Conservation (phyloP, 2,888 invertebrate genomes). For the Ypsolopha sequella region DNA sequence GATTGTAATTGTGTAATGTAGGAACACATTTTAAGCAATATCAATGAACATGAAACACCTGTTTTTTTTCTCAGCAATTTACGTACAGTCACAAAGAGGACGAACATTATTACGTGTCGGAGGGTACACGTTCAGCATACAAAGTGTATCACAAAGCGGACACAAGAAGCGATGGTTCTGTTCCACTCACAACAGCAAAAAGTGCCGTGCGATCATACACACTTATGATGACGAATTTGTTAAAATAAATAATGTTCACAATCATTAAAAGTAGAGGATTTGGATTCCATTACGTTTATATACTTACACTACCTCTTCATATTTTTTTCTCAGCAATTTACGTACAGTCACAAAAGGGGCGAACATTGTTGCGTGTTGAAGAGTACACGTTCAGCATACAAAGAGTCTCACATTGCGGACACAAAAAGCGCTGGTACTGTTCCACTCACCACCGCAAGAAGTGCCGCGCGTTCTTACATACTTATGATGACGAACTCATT, state of each 20-base stretch:
- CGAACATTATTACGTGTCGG: constrained; percentile 17
- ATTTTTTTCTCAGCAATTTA: background rate
- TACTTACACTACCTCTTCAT: too few relatives aligned
- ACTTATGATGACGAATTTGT: constrained; percentile 12
- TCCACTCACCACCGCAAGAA: constrained; percentile 9
- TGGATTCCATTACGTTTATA: too few relatives aligned
- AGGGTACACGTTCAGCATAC: constrained; percentile 20
- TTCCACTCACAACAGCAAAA: constrained; percentile 22
- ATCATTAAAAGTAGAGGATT: too few relatives aligned
- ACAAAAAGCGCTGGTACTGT: constrained; percentile 10
- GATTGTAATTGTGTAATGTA: too few relatives aligned
- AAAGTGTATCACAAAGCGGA: constrained; percentile 6
- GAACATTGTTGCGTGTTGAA: background rate
- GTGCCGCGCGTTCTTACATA: constrained; percentile 5
- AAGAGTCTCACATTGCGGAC: background rate
- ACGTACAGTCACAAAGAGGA: constrained; percentile 18
- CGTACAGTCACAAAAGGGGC: too few relatives aligned
- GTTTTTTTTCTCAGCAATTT: constrained; percentile 6
- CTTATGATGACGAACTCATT: too few relatives aligned
- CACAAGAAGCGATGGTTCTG: constrained; percentile 27
- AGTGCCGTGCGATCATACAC: constrained; percentile 21
- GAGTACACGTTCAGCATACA: constrained; percentile 10
- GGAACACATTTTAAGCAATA: too few relatives aligned
- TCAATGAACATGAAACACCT: too few relatives aligned
- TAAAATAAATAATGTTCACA: background rate